These are phyloP conservation scores for Propithecus coquereli DNA, from an alignment of 2,113 vertebrate genomes.

Conservation along the genomic window DNA sequence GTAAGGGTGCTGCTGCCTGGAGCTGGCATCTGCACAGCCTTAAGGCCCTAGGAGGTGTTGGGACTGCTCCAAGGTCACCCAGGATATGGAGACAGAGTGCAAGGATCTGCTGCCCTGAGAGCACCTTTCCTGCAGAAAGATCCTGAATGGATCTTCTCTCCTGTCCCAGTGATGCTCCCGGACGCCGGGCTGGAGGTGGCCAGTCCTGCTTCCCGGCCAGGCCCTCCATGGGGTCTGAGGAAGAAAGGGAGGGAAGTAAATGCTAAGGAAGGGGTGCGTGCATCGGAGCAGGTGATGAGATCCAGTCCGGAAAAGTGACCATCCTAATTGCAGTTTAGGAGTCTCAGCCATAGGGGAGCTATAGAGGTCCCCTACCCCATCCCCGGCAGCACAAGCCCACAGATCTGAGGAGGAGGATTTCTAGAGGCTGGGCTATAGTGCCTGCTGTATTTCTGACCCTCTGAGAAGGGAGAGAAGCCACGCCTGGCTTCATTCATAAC, in stretches of 20 bases:
- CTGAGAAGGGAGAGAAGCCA: background rate
- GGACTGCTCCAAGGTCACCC: background rate
- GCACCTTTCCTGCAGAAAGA: background rate
- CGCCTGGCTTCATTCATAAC: background rate
- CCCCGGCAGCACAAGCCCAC: background rate
- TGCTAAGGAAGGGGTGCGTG: background rate
- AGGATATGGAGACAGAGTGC: background rate
- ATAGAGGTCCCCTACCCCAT: background rate
- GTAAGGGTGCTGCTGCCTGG: background rate
- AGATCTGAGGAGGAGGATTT: background rate
- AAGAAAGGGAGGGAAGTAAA: background rate
- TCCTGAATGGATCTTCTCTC: background rate
- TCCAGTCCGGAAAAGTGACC: background rate
- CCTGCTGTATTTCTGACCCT: background rate
- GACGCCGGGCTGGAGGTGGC: background rate
- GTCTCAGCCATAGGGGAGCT: background rate
- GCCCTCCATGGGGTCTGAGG: background rate
- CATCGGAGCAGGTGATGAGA: background rate
- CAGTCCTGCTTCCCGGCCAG: background rate
- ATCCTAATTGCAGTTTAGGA: background rate
- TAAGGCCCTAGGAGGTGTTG: background rate
- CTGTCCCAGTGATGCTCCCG: background rate
- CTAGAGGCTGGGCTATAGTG: background rate
- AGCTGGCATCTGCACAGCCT: too few relatives aligned
- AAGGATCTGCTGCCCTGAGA: background rate